A percentile compares a stretch with the other conserved stretches of the same genome.
phyloP scores from a whole-genome alignment of 2,113 vertebrate species.

The Emydura subglobosa region DNA sequence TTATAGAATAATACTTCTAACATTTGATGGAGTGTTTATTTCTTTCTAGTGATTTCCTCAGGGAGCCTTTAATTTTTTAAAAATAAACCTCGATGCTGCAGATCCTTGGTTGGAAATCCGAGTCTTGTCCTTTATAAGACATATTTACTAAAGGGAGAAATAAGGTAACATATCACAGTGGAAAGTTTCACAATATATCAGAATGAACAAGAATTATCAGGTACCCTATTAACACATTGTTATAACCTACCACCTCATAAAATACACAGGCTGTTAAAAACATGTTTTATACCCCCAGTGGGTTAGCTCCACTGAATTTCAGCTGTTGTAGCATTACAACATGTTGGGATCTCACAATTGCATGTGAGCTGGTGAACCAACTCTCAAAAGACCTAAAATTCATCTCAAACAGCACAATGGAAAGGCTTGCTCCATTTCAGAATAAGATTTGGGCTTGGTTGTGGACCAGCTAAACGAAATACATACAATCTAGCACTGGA shows the following conservation, averaged over 20 bases:
- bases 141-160: neutral
- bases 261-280: neutral
- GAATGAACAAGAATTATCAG: neutral
- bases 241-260: neutral
- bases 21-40: neutral
- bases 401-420: neutral
- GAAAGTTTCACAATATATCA: neutral
- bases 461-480: neutral
- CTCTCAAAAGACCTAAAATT: neutral
- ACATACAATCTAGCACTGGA: neutral
- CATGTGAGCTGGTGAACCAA: neutral
- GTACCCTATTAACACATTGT: neutral
- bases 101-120: neutral
- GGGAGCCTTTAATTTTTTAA: neutral
- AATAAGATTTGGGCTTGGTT: neutral
- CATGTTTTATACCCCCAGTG: neutral
- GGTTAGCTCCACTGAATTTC: neutral
- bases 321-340: neutral
- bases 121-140: neutral
- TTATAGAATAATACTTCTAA: neutral
- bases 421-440: neutral
- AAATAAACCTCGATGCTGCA: neutral
- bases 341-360: neutral
- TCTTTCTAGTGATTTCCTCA: neutral
- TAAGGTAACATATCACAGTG: neutral